Conservation (phyloP, 1,140 invertebrate species). For the Papilio machaon region DNA sequence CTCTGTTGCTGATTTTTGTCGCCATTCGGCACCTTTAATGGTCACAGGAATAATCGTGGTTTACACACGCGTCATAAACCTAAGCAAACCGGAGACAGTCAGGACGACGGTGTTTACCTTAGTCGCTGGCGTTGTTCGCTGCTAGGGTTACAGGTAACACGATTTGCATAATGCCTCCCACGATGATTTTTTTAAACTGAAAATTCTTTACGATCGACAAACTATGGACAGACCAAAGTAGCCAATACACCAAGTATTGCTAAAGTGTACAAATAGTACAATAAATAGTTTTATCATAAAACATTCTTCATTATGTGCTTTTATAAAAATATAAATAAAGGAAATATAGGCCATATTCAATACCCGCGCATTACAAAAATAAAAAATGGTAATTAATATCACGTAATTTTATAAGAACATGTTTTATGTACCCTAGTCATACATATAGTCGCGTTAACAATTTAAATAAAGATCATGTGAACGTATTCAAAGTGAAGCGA, state of each 20-base stretch:
- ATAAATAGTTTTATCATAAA: not conserved
- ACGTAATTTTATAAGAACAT: not conserved
- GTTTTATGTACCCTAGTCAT: not conserved
- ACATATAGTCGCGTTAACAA: not conserved
- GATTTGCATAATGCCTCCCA: constrained; percentile 80
- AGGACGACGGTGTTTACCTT: constrained; percentile 73
- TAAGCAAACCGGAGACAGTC: constrained; percentile 71
- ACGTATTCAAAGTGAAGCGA: constrained; percentile 66
- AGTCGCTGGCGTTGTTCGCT: constrained; percentile 53
- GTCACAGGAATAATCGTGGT: constrained; percentile 70
- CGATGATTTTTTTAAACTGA: constrained; percentile 60
- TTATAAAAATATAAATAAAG: not conserved
- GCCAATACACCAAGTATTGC: constrained; percentile 26
- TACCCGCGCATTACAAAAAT: not conserved
- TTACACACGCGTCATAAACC: constrained; percentile 78
- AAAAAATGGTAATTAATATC: not conserved
- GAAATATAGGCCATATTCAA: too few species aligned
- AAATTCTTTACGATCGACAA: constrained; percentile 60
- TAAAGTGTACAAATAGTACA: not conserved
- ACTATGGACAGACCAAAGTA: constrained; percentile 43
- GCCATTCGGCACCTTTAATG: constrained; percentile 67
- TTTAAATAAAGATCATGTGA: constrained; percentile 54
- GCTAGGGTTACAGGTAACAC: constrained; percentile 73
- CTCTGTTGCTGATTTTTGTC: constrained; percentile 42
- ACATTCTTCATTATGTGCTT: not conserved